Conservation (phyloP, 2,888 invertebrate genomes). For the Tetragnatha montana region DNA sequence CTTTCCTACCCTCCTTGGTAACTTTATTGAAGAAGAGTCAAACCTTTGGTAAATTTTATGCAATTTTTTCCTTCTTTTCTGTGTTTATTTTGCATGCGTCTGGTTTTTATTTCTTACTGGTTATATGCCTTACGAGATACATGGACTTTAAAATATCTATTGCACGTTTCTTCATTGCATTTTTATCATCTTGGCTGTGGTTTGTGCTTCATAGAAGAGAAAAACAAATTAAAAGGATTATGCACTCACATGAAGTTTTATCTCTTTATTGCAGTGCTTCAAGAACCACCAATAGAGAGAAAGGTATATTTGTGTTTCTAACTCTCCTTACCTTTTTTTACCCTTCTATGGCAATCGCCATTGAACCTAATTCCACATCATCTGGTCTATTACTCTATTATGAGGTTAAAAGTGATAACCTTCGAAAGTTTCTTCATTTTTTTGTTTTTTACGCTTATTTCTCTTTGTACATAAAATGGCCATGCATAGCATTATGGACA, state of each 20-base stretch:
- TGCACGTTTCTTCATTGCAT: neutral
- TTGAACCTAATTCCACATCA: neutral
- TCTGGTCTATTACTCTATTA: neutral
- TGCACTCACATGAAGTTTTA: neutral
- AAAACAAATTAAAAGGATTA: neutral
- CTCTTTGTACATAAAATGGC: slow-evolving; percentile 7
- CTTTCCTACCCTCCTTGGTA: neutral
- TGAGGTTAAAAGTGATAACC: neutral
- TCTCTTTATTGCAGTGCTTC: neutral
- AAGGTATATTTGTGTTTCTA: neutral
- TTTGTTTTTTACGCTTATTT: neutral
- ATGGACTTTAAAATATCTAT: neutral
- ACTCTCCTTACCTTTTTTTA: neutral
- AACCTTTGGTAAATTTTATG: neutral
- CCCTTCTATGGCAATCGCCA: neutral
- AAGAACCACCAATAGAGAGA: neutral
- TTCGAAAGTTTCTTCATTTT: neutral
- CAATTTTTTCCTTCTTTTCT: neutral
- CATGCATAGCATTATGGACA: neutral
- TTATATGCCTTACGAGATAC: neutral
- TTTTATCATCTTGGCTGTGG: neutral
- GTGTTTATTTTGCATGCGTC: neutral
- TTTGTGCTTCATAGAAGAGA: neutral
- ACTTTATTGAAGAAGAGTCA: neutral
- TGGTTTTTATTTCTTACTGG: neutral